phyloP scores from a whole-genome alignment of 2,888 invertebrate genomes.

The Watsonalla binaria region DNA sequence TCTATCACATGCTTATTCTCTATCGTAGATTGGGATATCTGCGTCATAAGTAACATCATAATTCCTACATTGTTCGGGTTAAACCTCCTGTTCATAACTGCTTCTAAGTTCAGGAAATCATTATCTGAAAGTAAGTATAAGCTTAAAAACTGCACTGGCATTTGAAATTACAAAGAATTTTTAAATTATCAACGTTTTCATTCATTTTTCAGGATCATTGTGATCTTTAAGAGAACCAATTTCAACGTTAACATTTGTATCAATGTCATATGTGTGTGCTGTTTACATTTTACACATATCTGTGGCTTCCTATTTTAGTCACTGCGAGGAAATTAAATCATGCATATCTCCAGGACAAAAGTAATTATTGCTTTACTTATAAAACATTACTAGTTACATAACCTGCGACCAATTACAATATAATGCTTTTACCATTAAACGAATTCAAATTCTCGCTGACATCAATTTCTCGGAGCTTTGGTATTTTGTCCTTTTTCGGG shows the following conservation, averaged over 20 bases:
- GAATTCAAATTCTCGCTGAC: constrained; percentile 16
- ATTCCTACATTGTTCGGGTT: constrained; percentile 11
- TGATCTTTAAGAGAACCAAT: constrained; percentile 15
- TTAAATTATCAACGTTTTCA: constrained; percentile 1
- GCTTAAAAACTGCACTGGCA: too few relatives aligned
- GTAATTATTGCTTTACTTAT: too few relatives aligned
- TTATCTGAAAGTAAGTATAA: not conserved
- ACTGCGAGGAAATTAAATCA: constrained; percentile 7
- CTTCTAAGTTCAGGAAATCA: constrained; percentile 11
- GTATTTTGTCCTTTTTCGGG: constrained; percentile 20
- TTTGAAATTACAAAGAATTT: too few relatives aligned
- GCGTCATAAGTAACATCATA: constrained; percentile 11
- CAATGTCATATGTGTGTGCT: too few relatives aligned
- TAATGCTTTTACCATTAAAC: constrained; percentile 19
- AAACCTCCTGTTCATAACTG: constrained; percentile 17
- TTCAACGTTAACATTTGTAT: too few relatives aligned
- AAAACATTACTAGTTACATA: constrained; percentile 15
- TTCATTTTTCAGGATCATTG: too few relatives aligned
- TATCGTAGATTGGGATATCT: constrained; percentile 16
- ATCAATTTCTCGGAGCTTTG: constrained; percentile 29
- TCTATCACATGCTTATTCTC: constrained; percentile 25
- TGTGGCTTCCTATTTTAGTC: constrained; percentile 8
- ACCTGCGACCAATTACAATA: too few relatives aligned
- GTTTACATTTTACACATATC: too few relatives aligned
- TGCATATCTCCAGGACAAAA: too few relatives aligned